These are phyloP conservation scores for Enoplosus armatus DNA, from an alignment of 2,797 vertebrate species.

Conservation along the genomic window DNA sequence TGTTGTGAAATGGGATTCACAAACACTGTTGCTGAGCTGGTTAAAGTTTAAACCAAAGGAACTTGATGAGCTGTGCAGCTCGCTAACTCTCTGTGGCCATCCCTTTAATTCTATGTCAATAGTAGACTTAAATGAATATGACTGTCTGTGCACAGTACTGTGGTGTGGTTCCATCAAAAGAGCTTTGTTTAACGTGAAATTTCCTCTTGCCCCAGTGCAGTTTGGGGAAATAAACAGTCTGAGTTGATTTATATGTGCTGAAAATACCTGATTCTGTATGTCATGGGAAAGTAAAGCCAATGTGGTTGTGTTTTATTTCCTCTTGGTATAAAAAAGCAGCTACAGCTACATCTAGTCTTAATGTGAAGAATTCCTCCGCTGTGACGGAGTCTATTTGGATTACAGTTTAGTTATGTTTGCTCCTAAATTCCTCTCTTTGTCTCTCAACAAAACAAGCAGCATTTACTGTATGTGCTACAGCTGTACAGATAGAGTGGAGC, in stretches of 20 bases:
- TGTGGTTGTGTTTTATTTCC: conserved; percentile 51
- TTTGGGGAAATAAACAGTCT: conserved; percentile 30
- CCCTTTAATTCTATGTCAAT: not conserved
- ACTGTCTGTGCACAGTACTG: not conserved
- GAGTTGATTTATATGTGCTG: conserved; percentile 38
- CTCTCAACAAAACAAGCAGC: conserved; percentile 24
- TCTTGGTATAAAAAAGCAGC: conserved; percentile 27
- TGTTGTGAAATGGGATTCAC: conserved; percentile 63
- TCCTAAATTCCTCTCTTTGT: conserved; percentile 33
- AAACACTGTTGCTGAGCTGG: conserved; percentile 46
- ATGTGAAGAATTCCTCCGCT: conserved; percentile 49
- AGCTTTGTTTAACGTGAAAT: conserved; percentile 13
- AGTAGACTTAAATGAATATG: not conserved
- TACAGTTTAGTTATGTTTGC: conserved; percentile 20
- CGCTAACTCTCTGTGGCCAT: conserved; percentile 7
- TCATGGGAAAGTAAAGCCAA: conserved; percentile 60
- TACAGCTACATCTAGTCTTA: conserved; percentile 20
- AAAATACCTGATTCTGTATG: conserved; percentile 56
- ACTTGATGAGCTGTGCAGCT: conserved; percentile 5
- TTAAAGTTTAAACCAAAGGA: conserved; percentile 66
- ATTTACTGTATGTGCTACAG: not conserved
- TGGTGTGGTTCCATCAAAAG: conserved; percentile 5
- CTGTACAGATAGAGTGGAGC: not conserved
- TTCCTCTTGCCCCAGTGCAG: not conserved
- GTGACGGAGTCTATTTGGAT: conserved; percentile 51